phyloP scores from a whole-genome alignment of 1,140 invertebrate species.

The Plectus sambesii region DNA sequence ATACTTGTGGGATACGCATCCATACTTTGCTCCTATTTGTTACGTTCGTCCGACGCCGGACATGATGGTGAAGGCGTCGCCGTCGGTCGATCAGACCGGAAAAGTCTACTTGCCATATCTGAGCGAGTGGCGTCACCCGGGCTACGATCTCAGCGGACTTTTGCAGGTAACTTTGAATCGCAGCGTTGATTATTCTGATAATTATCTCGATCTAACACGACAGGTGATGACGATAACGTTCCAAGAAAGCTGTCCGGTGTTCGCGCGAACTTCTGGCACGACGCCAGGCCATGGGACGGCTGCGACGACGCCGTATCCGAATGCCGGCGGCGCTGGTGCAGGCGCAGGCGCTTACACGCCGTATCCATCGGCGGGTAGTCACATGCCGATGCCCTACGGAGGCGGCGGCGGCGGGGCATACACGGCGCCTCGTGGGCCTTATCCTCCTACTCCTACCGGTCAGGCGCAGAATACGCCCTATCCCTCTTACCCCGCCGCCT shows the following conservation, averaged over 20 bases:
- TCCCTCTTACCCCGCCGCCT: conserved; percentile 22
- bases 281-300: conserved; percentile 46
- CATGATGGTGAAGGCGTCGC: conserved; percentile 89
- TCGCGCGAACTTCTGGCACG: conserved; percentile 49
- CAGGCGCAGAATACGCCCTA: conserved; percentile 19
- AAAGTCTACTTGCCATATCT: conserved; percentile 93
- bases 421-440: conserved; percentile 3
- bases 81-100: conserved; percentile 84
- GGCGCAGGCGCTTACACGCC: conserved; percentile 30
- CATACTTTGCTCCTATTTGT: conserved; percentile 89
- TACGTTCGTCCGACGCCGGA: conserved; percentile 86
- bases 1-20: conserved; percentile 92
- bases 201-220: too few relatives aligned
- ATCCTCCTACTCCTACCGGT: conserved; percentile 11
- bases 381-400: conserved; percentile 11
- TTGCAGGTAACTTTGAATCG: conserved; percentile 37
- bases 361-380: conserved; percentile 6
- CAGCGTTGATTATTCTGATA: too few relatives aligned
- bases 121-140: conserved; percentile 79
- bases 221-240: conserved; percentile 81
- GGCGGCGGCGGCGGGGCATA: conserved; percentile 4
- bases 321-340: conserved; percentile 38
- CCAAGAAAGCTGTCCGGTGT: conserved; percentile 87
- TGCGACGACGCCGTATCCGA: conserved; percentile 37
- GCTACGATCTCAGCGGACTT: conserved; percentile 44